Base-by-base conservation (phyloP, 2,113 vertebrate genomes). In the Thryonomys swinderianus region DNA sequence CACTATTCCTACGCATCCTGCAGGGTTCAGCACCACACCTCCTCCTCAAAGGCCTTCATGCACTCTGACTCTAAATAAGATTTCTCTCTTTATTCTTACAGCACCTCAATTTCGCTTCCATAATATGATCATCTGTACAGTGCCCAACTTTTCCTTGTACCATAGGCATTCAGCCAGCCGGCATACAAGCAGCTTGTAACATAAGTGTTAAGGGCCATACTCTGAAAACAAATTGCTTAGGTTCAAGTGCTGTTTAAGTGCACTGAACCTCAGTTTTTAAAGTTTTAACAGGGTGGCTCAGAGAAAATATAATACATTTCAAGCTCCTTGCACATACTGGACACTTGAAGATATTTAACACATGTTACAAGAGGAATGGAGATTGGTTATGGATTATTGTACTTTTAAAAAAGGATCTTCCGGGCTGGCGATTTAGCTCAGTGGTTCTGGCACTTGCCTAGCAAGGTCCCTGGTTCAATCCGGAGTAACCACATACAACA, bases 241-340 rank as follows among this genome's bases (percentile, higher is more conserved):
- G 42, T 85, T 94, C 51, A 91, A 91, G 89, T 74, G 10, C 93
- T 92, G 40, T 42, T 94, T 74, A 81, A 86, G 20, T 53, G 84
- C 55, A 61, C 40, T 76, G 69, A 69, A 48, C 25, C 32, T 95
- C n/a, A n/a, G 18, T 51, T 78, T 93, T 93, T 74, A 92, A 93
- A 95, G 25, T 73, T 45, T 45, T 32, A 89, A 17, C 51, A 76
- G 42, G n/a, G 66, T 69, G 37, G n/a, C 20, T 74, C 3, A 81
- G 23, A 64, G 51, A 90, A 90, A 95, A 85, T 80, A 48, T 21
- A 67, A 87, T 34, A 17, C 16, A 37, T 61, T 61, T 89, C 80
- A 64, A 92, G 80, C 18, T 62, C 11, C 4, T 51, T 51, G 51
- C 3, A 83, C 20, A 84, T 21, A 84, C 0, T 79, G 69, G 71